Conservation (phyloP, 2,113 vertebrate species). For the Cryptomyrus ogoouensis region DNA sequence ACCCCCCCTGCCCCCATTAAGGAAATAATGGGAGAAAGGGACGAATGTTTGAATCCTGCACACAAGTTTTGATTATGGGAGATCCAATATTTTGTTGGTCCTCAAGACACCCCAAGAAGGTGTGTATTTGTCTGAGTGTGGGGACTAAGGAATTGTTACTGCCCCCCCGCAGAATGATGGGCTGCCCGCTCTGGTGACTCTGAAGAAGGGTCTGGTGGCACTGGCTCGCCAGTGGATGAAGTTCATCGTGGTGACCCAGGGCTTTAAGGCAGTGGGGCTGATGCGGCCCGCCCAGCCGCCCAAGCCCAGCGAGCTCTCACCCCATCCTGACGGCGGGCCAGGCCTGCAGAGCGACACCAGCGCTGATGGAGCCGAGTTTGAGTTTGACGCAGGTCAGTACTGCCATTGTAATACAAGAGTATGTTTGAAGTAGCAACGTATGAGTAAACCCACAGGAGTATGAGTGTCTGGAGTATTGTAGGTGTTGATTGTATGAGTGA, state of each 20-base stretch:
- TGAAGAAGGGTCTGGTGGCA: slow-evolving; percentile 94
- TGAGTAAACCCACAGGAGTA: background rate
- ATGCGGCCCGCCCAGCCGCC: slow-evolving; percentile 76
- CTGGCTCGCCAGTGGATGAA: slow-evolving; percentile 98
- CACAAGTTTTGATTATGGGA: background rate
- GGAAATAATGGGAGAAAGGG: background rate
- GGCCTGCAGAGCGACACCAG: slow-evolving; percentile 94
- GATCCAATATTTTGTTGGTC: background rate
- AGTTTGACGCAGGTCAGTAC: slow-evolving; percentile 85
- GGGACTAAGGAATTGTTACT: background rate
- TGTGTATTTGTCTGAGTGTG: background rate
- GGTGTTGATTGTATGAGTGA: background rate
- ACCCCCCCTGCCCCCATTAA: background rate
- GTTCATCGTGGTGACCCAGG: slow-evolving; percentile 95
- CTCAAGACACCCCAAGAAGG: background rate
- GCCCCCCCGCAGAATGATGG: slow-evolving; percentile 75
- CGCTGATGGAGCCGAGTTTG: slow-evolving; percentile 93
- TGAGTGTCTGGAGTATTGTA: background rate
- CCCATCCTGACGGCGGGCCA: slow-evolving; percentile 43
- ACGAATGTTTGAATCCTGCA: background rate
- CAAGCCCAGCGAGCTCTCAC: slow-evolving; percentile 61
- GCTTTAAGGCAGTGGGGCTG: slow-evolving; percentile 89
- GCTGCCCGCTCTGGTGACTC: slow-evolving; percentile 88
- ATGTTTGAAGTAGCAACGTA: background rate
- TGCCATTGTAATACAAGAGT: background rate